Conservation (phyloP, 2,113 vertebrate genomes). For the Etia nguti region DNA sequence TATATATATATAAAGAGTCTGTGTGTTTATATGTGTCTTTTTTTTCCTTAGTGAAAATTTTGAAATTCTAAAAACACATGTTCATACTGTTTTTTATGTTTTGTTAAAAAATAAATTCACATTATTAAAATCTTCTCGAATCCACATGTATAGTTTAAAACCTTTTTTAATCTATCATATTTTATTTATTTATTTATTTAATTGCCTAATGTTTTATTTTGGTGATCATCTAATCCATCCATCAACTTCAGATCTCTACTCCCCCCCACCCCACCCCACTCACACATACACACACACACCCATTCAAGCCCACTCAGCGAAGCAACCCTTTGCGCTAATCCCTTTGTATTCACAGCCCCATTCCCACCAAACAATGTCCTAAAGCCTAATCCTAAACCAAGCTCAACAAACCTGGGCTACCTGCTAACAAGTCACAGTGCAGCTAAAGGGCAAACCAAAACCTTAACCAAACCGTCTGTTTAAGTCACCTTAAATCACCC, state of each 20-base stretch:
- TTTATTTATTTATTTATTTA: neutral
- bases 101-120: neutral
- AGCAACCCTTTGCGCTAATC: constrained; percentile 69
- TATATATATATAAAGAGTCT: neutral
- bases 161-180: neutral
- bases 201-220: constrained; percentile 27
- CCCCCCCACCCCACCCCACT: neutral
- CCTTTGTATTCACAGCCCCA: constrained; percentile 74
- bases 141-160: neutral
- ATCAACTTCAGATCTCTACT: constrained; percentile 54
- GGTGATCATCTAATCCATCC: constrained; percentile 38
- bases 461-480: neutral
- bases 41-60: neutral
- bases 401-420: constrained; percentile 63
- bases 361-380: constrained; percentile 68
- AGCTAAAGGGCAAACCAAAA: neutral
- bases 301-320: constrained; percentile 55
- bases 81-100: neutral
- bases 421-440: constrained; percentile 55
- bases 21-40: neutral
- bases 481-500: neutral
- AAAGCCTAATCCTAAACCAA: constrained; percentile 63
- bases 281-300: constrained; percentile 38
- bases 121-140: neutral
- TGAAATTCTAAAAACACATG: neutral